Conservation (phyloP, 2,797 vertebrate species). For the Crenichthys baileyi region DNA sequence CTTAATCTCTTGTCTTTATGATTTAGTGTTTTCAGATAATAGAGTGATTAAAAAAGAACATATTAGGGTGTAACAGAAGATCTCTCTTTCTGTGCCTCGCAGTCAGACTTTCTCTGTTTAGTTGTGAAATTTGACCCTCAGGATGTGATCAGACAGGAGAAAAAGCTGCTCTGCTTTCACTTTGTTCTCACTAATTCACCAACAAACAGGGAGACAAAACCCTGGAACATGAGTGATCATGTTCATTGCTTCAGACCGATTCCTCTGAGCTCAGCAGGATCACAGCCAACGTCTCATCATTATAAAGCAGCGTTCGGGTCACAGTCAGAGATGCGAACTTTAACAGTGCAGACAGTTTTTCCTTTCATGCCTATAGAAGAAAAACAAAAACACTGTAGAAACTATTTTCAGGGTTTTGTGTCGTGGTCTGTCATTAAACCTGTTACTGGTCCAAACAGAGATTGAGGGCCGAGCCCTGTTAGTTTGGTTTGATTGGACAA, state of each 20-base stretch:
- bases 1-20: not conserved
- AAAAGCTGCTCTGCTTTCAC: not conserved
- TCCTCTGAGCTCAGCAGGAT: not conserved
- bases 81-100: not conserved
- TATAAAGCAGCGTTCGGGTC: fast-evolving
- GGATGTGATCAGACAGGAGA: slow-evolving; percentile 24
- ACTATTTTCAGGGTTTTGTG: not conserved
- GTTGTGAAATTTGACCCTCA: slow-evolving; percentile 13
- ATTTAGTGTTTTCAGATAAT: not conserved
- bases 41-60: not conserved
- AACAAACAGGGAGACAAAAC: not conserved
- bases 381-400: no score
- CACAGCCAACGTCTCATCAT: not conserved
- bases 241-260: slow-evolving; percentile 1
- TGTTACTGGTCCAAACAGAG: not conserved
- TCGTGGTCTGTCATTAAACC: not conserved
- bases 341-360: not conserved
- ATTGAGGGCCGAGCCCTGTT: not conserved
- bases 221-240: slow-evolving; percentile 6
- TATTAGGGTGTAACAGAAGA: not conserved
- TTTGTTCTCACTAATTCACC: not conserved
- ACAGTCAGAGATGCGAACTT: not conserved
- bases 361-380: not conserved
- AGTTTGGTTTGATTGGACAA: not conserved
- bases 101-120: slow-evolving; percentile 4